Evolutionary conservation across 2,888 invertebrate genomes (phyloP).

Genomic region (Spodoptera picta): DNA sequence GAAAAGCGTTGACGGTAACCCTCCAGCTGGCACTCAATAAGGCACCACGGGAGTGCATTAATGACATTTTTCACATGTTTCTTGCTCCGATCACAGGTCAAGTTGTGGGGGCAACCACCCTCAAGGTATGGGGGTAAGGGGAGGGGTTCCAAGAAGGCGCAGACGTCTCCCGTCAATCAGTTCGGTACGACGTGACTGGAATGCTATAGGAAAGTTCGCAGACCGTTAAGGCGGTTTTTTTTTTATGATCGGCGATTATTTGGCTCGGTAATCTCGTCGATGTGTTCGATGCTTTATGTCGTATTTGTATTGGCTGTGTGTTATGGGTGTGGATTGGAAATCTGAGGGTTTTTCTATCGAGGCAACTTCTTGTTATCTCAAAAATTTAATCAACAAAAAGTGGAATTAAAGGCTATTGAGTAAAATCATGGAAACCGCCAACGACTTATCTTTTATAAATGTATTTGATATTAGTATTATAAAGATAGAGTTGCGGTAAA

Average conservation of each 20-base stretch:
- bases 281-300: slow-evolving; percentile 54
- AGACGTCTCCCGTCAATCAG: slow-evolving; percentile 88
- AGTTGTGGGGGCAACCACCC: slow-evolving; percentile 60
- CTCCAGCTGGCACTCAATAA: slow-evolving; percentile 52
- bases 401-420: too few relatives aligned
- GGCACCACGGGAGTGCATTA: slow-evolving; percentile 81
- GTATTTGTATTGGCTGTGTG: slow-evolving; percentile 49
- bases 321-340: slow-evolving; percentile 24
- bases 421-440: too few relatives aligned
- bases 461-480: too few relatives aligned
- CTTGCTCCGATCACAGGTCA: slow-evolving; percentile 81
- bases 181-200: slow-evolving; percentile 84
- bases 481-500: too few relatives aligned
- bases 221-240: slow-evolving; percentile 73
- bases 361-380: too few relatives aligned
- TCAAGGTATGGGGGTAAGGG: slow-evolving; percentile 45
- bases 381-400: too few relatives aligned
- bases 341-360: neutral
- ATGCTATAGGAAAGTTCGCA: slow-evolving; percentile 72
- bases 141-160: slow-evolving; percentile 70
- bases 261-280: slow-evolving; percentile 65
- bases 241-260: slow-evolving; percentile 77
- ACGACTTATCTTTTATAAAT: too few relatives aligned
- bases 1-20: slow-evolving; percentile 25
- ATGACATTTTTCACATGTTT: slow-evolving; percentile 88